Evolutionary conservation across 2,888 invertebrate species (phyloP).

Genomic region (Drosophila stalkeri): DNA sequence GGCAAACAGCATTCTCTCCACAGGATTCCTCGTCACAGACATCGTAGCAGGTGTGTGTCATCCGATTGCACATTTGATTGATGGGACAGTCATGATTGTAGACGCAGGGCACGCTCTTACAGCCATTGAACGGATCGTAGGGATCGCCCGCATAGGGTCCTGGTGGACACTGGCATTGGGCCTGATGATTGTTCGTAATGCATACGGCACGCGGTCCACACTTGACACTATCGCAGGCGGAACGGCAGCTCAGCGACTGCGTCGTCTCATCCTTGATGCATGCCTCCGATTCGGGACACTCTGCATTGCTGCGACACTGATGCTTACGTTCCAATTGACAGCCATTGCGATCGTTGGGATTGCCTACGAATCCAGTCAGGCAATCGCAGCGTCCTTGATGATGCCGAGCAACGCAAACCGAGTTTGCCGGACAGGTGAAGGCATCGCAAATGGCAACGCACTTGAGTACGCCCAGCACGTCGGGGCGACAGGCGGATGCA

Average conservation of each 20-base stretch:
- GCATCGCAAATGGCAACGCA: slow-evolving; percentile 92
- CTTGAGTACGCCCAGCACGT: slow-evolving; percentile 93
- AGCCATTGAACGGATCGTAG: slow-evolving; percentile 90
- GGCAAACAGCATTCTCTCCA: slow-evolving; percentile 94
- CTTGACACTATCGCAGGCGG: slow-evolving; percentile 91
- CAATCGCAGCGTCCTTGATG: slow-evolving; percentile 94
- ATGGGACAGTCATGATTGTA: slow-evolving; percentile 94
- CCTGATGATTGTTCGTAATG: slow-evolving; percentile 94
- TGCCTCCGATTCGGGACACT: slow-evolving; percentile 93
- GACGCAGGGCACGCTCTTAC: slow-evolving; percentile 93
- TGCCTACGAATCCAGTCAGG: slow-evolving; percentile 92
- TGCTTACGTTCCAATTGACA: slow-evolving; percentile 90
- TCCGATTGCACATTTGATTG: slow-evolving; percentile 92
- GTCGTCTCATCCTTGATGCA: slow-evolving; percentile 88
- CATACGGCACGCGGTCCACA: slow-evolving; percentile 96
- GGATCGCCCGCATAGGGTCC: slow-evolving; percentile 95
- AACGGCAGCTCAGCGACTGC: slow-evolving; percentile 89
- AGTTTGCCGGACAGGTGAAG: slow-evolving; percentile 94
- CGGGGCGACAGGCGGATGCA: slow-evolving; percentile 91
- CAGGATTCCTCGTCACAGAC: slow-evolving; percentile 93
- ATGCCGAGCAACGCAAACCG: slow-evolving; percentile 90
- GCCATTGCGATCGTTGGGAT: slow-evolving; percentile 95
- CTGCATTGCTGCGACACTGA: slow-evolving; percentile 91
- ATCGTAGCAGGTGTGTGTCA: slow-evolving; percentile 92
- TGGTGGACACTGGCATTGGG: slow-evolving; percentile 95